Evolutionary conservation across 2,113 vertebrate species (phyloP).

Genomic region (Crotophaga sulcirostris): DNA sequence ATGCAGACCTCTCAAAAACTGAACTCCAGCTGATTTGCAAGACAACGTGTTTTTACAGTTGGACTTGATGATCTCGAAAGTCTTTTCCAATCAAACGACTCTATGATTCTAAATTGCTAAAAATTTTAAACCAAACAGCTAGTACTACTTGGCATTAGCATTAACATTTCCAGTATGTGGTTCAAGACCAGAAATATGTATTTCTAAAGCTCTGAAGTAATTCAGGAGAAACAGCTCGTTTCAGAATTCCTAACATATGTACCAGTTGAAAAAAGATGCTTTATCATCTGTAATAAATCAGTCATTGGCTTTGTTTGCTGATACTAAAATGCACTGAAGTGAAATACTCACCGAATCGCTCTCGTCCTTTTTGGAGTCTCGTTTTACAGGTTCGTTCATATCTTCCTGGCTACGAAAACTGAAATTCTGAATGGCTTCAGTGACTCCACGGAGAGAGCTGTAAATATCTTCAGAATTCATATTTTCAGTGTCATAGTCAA

Average conservation of each 20-base stretch:
- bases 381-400: constrained; percentile 90
- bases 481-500: constrained; percentile 97
- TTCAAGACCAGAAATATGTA: neutral
- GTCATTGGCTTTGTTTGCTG: neutral
- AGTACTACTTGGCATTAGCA: neutral
- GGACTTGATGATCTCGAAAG: too few relatives aligned
- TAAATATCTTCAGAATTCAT: constrained; percentile 99
- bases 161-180: neutral
- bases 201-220: neutral
- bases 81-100: too few relatives aligned
- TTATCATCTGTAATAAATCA: neutral
- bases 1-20: neutral
- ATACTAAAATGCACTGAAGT: neutral
- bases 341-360: constrained; percentile 77
- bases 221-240: neutral
- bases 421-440: constrained; percentile 97
- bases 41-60: neutral
- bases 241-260: neutral
- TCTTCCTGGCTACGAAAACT: constrained; percentile 96
- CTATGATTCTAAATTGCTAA: neutral
- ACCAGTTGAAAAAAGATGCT: neutral
- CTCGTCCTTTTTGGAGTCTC: constrained; percentile 82
- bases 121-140: neutral
- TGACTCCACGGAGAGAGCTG: constrained; percentile 94
- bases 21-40: neutral